Evolutionary conservation across 2,113 vertebrate species (phyloP).

Genomic region (Atractosteus spatula): DNA sequence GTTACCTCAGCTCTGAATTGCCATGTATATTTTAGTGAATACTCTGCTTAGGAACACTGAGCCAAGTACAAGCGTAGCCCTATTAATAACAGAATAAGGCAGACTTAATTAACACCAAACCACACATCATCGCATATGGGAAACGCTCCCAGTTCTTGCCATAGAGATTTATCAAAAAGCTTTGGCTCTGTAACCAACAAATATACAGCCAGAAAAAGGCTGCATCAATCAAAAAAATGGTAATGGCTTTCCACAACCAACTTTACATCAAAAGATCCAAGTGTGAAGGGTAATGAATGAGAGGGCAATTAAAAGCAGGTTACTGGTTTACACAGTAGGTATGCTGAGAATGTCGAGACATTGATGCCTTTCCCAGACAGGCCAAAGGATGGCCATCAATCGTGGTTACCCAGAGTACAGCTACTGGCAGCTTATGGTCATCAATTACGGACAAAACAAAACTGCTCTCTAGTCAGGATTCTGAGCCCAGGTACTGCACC

Average conservation of each 20-base stretch:
- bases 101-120: too few species aligned
- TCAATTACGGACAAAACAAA: slow-evolving; percentile 28
- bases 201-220: not conserved
- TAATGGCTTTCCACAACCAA: slow-evolving; percentile 31
- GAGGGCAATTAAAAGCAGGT: slow-evolving; percentile 70
- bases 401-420: slow-evolving; percentile 22
- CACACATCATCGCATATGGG: too few species aligned
- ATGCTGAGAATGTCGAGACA: slow-evolving; percentile 48
- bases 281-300: slow-evolving; percentile 63
- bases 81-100: too few species aligned
- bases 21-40: too few species aligned
- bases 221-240: slow-evolving; percentile 21
- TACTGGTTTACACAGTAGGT: slow-evolving; percentile 62
- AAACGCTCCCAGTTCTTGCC: too few species aligned
- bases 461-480: not conserved
- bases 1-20: too few species aligned
- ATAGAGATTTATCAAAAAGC: too few species aligned
- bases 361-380: slow-evolving; percentile 47
- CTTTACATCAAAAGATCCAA: slow-evolving; percentile 44
- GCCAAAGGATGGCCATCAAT: slow-evolving; percentile 63
- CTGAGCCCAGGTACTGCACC: too few species aligned
- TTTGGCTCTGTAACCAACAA: too few species aligned
- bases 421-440: not conserved
- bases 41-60: too few species aligned
- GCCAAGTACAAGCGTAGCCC: too few species aligned